Evolutionary conservation across 30 jellyfish, hydroid and myxozoan genomes (phyloP).

Genomic region (Aurelia aurita): DNA sequence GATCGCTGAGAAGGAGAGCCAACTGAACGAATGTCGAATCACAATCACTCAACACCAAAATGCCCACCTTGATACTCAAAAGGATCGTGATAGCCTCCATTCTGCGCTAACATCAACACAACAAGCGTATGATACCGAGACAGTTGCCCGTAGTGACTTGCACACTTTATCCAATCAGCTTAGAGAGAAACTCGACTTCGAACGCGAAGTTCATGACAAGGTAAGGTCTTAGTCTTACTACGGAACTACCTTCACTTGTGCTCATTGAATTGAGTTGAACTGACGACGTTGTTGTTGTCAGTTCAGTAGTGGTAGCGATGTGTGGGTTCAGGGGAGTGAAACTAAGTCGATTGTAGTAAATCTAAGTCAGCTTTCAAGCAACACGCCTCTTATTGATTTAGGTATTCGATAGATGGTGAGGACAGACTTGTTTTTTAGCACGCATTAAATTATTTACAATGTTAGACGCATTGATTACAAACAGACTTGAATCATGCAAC

Average conservation of each 20-base stretch:
- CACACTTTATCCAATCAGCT: constrained; percentile 75
- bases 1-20: constrained; percentile 81
- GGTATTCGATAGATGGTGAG: no score
- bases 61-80: constrained; percentile 89
- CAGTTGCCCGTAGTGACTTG: constrained; percentile 79
- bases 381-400: no score
- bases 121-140: constrained; percentile 77
- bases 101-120: constrained; percentile 63
- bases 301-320: no score
- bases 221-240: constrained; percentile 8
- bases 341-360: no score
- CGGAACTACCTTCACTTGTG: not conserved
- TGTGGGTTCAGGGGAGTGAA: no score
- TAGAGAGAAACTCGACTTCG: constrained; percentile 77
- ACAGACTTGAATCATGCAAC: no score
- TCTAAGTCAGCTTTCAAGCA: no score
- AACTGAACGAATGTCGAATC: constrained; percentile 69
- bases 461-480: no score
- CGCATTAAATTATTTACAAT: no score
- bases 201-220: constrained; percentile 87
- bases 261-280: not conserved
- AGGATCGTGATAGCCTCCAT: constrained; percentile 85
- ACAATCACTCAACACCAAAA: constrained; percentile 90
- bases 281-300: no score
- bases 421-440: no score